Evolutionary conservation across 2,888 invertebrate species (phyloP).

Genomic region (Clitarchus hookeri): DNA sequence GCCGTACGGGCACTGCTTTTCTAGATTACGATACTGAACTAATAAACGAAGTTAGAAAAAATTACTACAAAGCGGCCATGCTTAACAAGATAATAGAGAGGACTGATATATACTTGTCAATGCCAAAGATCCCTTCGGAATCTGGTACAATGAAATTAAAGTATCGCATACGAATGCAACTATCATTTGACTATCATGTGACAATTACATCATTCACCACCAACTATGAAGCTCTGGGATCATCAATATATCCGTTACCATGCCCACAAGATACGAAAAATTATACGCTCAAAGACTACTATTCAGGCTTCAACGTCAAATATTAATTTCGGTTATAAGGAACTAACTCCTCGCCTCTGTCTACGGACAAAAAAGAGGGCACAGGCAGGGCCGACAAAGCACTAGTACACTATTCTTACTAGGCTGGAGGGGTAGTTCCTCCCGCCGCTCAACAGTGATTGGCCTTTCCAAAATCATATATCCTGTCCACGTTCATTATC

Average conservation of each 20-base stretch:
- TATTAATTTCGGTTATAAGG: too few species aligned
- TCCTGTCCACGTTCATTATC: too few species aligned
- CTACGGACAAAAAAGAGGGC: too few species aligned
- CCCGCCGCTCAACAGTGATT: too few species aligned
- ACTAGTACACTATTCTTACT: too few species aligned
- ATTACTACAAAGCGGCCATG: not conserved
- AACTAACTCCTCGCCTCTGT: too few species aligned
- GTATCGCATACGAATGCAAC: not conserved
- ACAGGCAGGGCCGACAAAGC: too few species aligned
- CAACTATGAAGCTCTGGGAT: not conserved
- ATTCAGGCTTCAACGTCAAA: not conserved
- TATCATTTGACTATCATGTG: not conserved
- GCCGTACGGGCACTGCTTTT: not conserved
- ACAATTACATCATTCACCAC: not conserved
- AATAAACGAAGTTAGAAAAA: not conserved
- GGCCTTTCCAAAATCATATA: too few species aligned
- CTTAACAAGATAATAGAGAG: not conserved
- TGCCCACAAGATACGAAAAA: not conserved
- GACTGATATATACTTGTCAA: not conserved
- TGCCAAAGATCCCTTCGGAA: not conserved
- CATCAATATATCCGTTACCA: not conserved
- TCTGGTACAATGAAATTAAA: not conserved
- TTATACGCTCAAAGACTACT: not conserved
- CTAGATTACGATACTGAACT: not conserved
- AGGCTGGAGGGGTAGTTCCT: too few species aligned